Evolutionary conservation across 2,113 vertebrate genomes (phyloP), one percentile per base, ranked within the genome.

Genomic region (Otolemur garnettii): DNA sequence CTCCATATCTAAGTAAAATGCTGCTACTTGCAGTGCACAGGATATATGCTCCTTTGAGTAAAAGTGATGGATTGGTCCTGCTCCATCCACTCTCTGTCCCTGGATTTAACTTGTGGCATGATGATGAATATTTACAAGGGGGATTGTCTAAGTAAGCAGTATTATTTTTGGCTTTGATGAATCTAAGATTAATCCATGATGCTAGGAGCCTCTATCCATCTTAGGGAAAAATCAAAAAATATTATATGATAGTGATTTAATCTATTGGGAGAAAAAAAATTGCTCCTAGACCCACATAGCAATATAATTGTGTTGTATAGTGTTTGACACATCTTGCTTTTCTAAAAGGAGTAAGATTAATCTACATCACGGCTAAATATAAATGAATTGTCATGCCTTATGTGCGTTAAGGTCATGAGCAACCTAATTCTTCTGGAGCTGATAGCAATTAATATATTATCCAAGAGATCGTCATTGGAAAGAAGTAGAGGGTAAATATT

Each of bases 61-160:
- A 91, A 97, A 92, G 33, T 94, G 55, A 90, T 95, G 42, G 59
- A 83, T 87, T 89, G 7, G 10, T 79, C 55, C 35, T 60, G 33
- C 13, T 78, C 50, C 62, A 81, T 81, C 59, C 68, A 57, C 50
- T 87, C 12, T 85, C 21, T 38, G 28, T 30, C 66, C 50, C 68
- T 84, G 24, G n/a, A 68, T 85, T 50, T 85, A 88, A 72, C 42
- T 84, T 95, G 55, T 93, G 57, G 26, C 38, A 66, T 84, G 30
- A 80, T 81, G 57, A 87, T 94, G 75, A 87, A 93, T 95, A 96
- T 87, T 96, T 96, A 96, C 33, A 87, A 66, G 57, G 96, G 57
- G 38, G 45, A 80, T 89, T 60, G 45, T 50, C 81, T 50, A 93
- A 96, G 84, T 71, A 62, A 95, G 53, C 59, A 74, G 21, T 89